Conservation (phyloP, 2,113 vertebrate genomes). For the Alethe castanea region DNA sequence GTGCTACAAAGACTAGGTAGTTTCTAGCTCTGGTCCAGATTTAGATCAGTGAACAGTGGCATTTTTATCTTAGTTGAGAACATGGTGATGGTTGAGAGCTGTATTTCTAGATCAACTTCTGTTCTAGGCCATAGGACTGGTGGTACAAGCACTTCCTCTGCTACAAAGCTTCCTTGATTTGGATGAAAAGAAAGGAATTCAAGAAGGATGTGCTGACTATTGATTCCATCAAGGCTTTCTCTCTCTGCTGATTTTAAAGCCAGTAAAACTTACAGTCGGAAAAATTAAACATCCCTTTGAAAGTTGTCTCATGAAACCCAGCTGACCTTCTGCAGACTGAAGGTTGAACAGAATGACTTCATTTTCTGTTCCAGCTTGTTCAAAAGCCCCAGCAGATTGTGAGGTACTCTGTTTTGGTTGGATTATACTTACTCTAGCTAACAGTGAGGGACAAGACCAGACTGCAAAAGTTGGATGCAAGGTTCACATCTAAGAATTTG, state of each 20-base stretch:
- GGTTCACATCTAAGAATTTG: background rate
- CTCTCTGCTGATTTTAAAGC: constrained; percentile 17
- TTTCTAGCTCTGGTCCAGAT: background rate
- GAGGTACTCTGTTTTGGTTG: background rate
- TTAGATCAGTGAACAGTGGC: background rate
- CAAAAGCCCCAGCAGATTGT: background rate
- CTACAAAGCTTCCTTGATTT: background rate
- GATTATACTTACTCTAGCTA: background rate
- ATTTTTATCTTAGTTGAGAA: background rate
- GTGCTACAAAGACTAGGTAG: background rate
- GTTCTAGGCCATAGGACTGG: background rate
- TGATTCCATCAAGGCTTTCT: background rate
- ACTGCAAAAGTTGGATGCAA: background rate
- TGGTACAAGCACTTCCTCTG: background rate
- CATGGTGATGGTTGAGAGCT: background rate
- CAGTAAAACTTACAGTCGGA: background rate
- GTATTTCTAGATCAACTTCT: background rate
- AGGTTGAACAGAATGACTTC: background rate
- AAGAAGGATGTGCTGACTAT: background rate
- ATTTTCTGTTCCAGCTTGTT: background rate
- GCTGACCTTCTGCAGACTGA: background rate
- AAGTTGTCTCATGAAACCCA: background rate
- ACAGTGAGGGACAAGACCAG: background rate
- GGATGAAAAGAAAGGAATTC: background rate
- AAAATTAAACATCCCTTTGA: background rate